Conservation (phyloP, 2,113 vertebrate species). For the Cariama cristata region DNA sequence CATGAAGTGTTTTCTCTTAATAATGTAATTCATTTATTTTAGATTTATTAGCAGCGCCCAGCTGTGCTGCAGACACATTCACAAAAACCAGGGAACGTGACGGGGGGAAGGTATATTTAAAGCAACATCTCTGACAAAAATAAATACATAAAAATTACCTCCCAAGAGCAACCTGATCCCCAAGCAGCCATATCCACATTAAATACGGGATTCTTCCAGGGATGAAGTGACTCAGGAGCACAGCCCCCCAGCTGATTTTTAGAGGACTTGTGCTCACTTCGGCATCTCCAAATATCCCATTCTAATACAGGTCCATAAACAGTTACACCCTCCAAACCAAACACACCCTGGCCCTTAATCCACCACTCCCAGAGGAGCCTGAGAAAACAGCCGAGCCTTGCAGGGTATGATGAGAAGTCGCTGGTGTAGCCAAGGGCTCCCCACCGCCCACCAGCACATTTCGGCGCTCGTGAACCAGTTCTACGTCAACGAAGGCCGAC, state of each 20-base stretch:
- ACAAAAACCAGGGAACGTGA: accelerated
- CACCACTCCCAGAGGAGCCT: neutral
- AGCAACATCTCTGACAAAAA: neutral
- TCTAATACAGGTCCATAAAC: neutral
- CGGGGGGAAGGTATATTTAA: neutral
- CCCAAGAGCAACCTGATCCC: neutral
- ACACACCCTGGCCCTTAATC: neutral
- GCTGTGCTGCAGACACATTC: neutral
- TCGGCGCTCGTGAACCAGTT: accelerated
- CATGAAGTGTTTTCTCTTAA: neutral
- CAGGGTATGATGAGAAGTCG: neutral
- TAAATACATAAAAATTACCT: neutral
- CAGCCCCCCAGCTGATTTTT: neutral
- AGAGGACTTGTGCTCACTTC: neutral
- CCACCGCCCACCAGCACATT: neutral
- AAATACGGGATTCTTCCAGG: neutral
- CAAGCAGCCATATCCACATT: neutral
- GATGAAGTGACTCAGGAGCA: neutral
- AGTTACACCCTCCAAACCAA: neutral
- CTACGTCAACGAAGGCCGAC: neutral
- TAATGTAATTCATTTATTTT: neutral
- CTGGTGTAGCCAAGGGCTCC: neutral
- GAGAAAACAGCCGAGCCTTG: neutral
- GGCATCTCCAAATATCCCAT: neutral
- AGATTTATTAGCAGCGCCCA: neutral